Percentiles rank a stretch among this genome's conserved stretches.
Evolutionary conservation across 2,113 vertebrate species (phyloP).

Genomic region (Cryptomyrus ogoouensis): DNA sequence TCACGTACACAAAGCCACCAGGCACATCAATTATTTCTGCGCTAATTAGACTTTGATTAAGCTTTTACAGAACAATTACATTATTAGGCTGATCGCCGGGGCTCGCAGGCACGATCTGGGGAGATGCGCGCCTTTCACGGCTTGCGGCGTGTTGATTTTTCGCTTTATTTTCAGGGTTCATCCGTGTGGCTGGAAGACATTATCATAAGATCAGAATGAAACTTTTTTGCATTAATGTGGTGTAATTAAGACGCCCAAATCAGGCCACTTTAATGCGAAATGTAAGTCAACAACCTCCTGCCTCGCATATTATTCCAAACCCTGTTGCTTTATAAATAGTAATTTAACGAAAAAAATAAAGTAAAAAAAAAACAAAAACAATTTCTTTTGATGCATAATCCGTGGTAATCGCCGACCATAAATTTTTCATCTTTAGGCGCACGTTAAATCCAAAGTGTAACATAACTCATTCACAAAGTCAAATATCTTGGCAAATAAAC

Average conservation of each 20-base stretch:
- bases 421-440: slow-evolving; percentile 77
- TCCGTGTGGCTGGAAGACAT: not conserved
- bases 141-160: not conserved
- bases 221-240: not conserved
- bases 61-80: slow-evolving; percentile 79
- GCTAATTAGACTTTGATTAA: slow-evolving; percentile 78
- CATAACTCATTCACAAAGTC: slow-evolving; percentile 72
- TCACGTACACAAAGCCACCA: slow-evolving; percentile 72
- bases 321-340: slow-evolving; percentile 63
- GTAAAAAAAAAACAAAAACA: slow-evolving; percentile 48
- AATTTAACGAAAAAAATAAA: not conserved
- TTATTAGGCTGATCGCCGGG: slow-evolving; percentile 66
- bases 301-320: slow-evolving; percentile 57
- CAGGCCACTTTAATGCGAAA: not conserved
- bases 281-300: slow-evolving; percentile 49
- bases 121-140: not conserved
- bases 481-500: slow-evolving; percentile 74
- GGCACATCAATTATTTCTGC: slow-evolving; percentile 73
- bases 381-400: slow-evolving; percentile 73
- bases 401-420: slow-evolving; percentile 68
- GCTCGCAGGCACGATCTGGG: not conserved
- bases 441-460: slow-evolving; percentile 73
- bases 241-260: not conserved
- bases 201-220: not conserved
- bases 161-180: not conserved